Evolutionary conservation across 2,888 invertebrate genomes (phyloP), one percentile per base, ranked within the genome.

Genomic region (Sinohyriopsis cumingii): DNA sequence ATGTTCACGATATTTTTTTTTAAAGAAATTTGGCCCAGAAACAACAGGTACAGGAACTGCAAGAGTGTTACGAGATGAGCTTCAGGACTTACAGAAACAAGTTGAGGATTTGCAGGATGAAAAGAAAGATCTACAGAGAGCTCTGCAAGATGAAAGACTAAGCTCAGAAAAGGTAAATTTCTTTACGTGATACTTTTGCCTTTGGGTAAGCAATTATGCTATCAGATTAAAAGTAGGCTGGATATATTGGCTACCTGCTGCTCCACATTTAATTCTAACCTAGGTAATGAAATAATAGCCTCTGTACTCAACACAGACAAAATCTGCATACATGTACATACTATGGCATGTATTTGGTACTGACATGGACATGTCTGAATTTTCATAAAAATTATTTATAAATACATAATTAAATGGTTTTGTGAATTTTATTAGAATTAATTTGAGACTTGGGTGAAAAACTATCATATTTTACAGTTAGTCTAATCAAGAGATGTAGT

Each of bases 61-160:
- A 6, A 73, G 82, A 55, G 74, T 79, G n/a, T 70, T 86, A 59
- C 69, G 88, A 20, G 88, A 89, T 62, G 86, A 88, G 67, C 72
- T 89, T 20, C 76, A 81, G 20, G 88, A 89, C 22, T 61, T 89
- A 59, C 89, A 90, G 68, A 80, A 84, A 63, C 84, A 86, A 73
- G 81, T 85, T 63, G 81, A 83, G 24, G 80, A 82, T 55, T 71
- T 87, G 57, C 82, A 85, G 67, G 79, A 82, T 45, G 88, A 88
- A 25, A 71, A 86, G 20, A 80, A 83, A 62, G 88, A 88, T 65
- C 75, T 86, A 0, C 85, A 88, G 60, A 73, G 83, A 62, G 86
- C 87, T 67, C 78, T 89, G 20, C 76, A 78, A 20, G 81, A 84
- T 45, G 89, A 89, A 75, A 83, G 85, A 57, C 69, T 83, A 61